phyloP scores from a whole-genome alignment of 1,140 invertebrate species.

The Trichonephila inaurata region DNA sequence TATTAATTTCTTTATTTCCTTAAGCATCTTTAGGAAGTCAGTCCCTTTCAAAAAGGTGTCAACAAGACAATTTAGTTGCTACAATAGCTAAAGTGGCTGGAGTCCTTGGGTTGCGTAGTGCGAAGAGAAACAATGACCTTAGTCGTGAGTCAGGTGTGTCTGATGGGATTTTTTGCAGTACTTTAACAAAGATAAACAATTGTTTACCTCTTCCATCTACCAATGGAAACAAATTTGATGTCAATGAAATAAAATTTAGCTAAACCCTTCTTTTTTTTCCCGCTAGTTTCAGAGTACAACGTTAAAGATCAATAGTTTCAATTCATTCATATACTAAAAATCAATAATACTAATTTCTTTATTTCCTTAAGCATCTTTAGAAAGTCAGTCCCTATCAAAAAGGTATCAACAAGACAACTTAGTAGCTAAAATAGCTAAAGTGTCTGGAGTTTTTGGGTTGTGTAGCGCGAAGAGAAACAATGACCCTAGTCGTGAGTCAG shows the following conservation, averaged over 20 bases:
- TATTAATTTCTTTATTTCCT: too few relatives aligned
- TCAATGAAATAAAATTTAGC: too few relatives aligned
- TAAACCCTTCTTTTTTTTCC: too few relatives aligned
- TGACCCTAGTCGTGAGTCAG: conserved; percentile 20
- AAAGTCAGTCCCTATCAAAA: not conserved
- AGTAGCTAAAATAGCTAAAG: not conserved
- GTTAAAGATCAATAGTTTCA: too few relatives aligned
- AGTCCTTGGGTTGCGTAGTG: not conserved
- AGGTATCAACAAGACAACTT: not conserved
- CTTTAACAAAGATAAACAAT: too few relatives aligned
- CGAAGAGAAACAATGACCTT: not conserved
- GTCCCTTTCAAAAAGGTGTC: not conserved
- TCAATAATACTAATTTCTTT: too few relatives aligned
- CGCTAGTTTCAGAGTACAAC: too few relatives aligned
- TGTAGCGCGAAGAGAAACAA: conserved; percentile 6
- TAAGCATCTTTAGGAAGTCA: not conserved
- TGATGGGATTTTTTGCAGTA: not conserved
- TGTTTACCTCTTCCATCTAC: too few relatives aligned
- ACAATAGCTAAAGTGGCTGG: not conserved
- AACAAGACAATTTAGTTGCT: not conserved
- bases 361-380: too few relatives aligned
- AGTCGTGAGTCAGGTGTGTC: not conserved
- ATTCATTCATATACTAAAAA: too few relatives aligned
- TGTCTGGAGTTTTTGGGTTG: not conserved
- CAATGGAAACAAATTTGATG: too few relatives aligned